Conservation (phyloP, 2,888 invertebrate genomes). For the Desoria tigrina region DNA sequence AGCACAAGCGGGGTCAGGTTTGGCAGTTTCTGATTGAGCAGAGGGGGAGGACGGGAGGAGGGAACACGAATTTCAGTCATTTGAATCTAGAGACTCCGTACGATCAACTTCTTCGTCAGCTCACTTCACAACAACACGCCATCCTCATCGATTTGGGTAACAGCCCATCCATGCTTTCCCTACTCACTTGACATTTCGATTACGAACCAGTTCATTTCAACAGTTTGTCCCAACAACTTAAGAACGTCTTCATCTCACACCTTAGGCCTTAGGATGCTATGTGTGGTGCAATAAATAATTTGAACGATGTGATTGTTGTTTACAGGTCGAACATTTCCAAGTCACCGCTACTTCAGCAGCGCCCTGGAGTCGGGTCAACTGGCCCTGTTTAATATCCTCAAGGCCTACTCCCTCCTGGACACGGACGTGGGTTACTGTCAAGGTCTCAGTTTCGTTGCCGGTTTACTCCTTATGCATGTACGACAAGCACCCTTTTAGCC, state of each 20-base stretch:
- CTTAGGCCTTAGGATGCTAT: too few relatives aligned
- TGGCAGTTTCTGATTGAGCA: slow-evolving; percentile 91
- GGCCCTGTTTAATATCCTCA: slow-evolving; percentile 88
- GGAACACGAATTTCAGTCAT: slow-evolving; percentile 68
- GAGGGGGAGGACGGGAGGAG: slow-evolving; percentile 62
- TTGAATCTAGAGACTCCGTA: slow-evolving; percentile 78
- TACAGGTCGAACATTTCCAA: slow-evolving; percentile 84
- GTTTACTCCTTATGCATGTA: slow-evolving; percentile 87
- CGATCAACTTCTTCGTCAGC: slow-evolving; percentile 74
- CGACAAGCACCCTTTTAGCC: slow-evolving; percentile 57
- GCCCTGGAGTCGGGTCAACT: slow-evolving; percentile 90
- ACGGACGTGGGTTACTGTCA: slow-evolving; percentile 95
- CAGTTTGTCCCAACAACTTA: too few relatives aligned
- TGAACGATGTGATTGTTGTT: too few relatives aligned
- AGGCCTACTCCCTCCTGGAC: slow-evolving; percentile 92
- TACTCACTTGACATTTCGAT: slow-evolving; percentile 1
- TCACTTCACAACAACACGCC: slow-evolving; percentile 94
- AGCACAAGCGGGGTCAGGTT: slow-evolving; percentile 79
- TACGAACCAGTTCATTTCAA: too few relatives aligned
- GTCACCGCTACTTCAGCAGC: slow-evolving; percentile 88
- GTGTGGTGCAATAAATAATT: too few relatives aligned
- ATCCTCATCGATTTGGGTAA: slow-evolving; percentile 89
- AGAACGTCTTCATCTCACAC: too few relatives aligned
- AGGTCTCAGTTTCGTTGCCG: slow-evolving; percentile 93
- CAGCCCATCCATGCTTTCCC: background rate